phyloP scores from a whole-genome alignment of 2,888 invertebrate genomes.

The Perizoma flavofasciatum region DNA sequence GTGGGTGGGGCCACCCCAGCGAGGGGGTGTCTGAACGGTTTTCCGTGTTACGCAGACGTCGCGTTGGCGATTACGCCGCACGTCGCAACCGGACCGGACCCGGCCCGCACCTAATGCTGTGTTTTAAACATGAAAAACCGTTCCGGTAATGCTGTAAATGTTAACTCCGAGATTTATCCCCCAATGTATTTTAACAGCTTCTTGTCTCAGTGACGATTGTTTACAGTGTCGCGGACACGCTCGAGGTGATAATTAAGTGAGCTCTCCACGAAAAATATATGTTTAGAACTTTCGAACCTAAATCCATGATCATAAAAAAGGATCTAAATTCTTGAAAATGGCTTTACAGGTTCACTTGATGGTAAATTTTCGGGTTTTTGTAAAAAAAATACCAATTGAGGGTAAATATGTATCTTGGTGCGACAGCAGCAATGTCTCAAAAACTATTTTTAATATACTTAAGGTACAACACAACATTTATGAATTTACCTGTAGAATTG shows the following conservation, averaged over 20 bases:
- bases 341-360: too few relatives aligned
- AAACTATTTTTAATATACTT: too few relatives aligned
- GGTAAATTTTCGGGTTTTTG: too few relatives aligned
- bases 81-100: slow-evolving; percentile 69
- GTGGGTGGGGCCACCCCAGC: slow-evolving; percentile 58
- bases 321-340: too few relatives aligned
- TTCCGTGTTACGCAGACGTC: slow-evolving; percentile 81
- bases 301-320: not conserved
- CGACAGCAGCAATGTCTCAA: too few relatives aligned
- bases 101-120: slow-evolving; percentile 73
- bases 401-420: too few relatives aligned
- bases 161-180: slow-evolving; percentile 65
- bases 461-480: too few relatives aligned
- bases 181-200: slow-evolving; percentile 58
- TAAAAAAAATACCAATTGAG: too few relatives aligned
- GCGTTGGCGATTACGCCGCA: slow-evolving; percentile 77
- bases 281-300: slow-evolving; percentile 27
- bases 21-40: slow-evolving; percentile 79
- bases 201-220: slow-evolving; percentile 48
- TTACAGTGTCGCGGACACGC: slow-evolving; percentile 40
- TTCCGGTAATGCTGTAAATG: slow-evolving; percentile 79
- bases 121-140: slow-evolving; percentile 81
- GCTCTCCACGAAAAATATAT: slow-evolving; percentile 27
- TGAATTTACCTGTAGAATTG: too few relatives aligned
- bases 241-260: slow-evolving; percentile 36